Percentiles rank a stretch among this genome's conserved stretches.
phyloP scores from a whole-genome alignment of 2,113 vertebrate genomes.

The Indicator maculatus region DNA sequence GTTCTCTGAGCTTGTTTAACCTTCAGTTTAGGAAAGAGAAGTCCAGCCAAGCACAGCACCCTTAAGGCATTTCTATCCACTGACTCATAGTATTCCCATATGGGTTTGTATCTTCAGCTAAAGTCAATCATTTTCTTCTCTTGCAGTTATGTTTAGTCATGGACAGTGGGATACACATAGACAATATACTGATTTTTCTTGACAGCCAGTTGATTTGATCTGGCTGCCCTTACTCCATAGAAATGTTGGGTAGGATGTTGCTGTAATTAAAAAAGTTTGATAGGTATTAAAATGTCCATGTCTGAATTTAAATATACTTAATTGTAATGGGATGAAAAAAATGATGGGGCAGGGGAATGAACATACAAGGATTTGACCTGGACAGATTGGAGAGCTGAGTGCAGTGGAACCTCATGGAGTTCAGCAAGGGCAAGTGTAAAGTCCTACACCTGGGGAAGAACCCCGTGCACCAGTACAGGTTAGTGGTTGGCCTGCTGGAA shows the following conservation, averaged over 20 bases:
- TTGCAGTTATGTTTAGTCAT: not conserved
- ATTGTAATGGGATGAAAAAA: not conserved
- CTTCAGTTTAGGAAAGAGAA: not conserved
- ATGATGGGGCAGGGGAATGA: not conserved
- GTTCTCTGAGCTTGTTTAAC: not conserved
- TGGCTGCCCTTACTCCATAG: not conserved
- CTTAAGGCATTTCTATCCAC: not conserved
- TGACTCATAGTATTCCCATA: not conserved
- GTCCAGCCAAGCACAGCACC: not conserved
- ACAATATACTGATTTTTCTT: not conserved
- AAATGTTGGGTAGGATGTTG: not conserved
- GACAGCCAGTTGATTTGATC: not conserved
- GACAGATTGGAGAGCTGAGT: too few species aligned
- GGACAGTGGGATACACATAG: not conserved
- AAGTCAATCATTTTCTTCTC: not conserved
- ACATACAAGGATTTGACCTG: not conserved
- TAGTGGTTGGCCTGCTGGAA: too few species aligned
- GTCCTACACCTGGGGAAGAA: too few species aligned
- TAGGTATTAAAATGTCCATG: not conserved
- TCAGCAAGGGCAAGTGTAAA: too few species aligned
- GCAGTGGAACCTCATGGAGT: too few species aligned
- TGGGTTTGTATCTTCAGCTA: not conserved
- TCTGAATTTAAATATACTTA: not conserved
- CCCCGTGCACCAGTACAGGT: too few species aligned
- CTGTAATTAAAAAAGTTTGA: not conserved